Percentiles rank a stretch among this genome's conserved stretches.
phyloP scores from a whole-genome alignment of 2,797 vertebrate genomes.

The Neolamprologus multifasciatus region DNA sequence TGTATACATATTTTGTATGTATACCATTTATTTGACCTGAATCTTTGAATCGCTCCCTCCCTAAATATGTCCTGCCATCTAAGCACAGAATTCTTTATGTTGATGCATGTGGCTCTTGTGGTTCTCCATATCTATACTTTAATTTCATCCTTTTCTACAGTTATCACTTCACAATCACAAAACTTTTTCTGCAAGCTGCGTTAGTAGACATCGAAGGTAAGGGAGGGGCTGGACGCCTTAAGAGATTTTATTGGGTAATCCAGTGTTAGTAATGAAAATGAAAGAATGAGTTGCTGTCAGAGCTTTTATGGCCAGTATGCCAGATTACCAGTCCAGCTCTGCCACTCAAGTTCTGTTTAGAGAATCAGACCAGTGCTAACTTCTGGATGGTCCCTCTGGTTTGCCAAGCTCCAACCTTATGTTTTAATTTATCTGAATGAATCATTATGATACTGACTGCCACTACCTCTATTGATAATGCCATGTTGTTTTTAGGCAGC shows the following conservation, averaged over 20 bases:
- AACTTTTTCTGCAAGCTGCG: neutral
- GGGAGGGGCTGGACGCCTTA: neutral
- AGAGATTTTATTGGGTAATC: neutral
- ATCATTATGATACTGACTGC: neutral
- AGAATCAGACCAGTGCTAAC: neutral
- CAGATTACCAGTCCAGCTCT: neutral
- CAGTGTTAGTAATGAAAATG: neutral
- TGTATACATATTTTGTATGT: neutral
- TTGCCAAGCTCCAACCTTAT: neutral
- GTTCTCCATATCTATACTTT: neutral
- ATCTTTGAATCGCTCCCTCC: neutral
- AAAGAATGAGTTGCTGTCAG: neutral
- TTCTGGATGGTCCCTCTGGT: neutral
- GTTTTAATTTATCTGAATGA: neutral
- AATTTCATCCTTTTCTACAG: fast-evolving
- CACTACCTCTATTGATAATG: neutral
- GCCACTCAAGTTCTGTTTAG: neutral
- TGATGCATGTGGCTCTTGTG: neutral
- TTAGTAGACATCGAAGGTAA: fast-evolving
- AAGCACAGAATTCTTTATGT: neutral
- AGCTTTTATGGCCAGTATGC: neutral
- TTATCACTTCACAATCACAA: neutral
- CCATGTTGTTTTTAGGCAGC: neutral
- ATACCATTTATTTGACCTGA: neutral
- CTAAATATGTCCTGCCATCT: neutral